A percentile compares a stretch with the other conserved stretches of the same genome.
These are phyloP conservation scores for Microctenopoma stevenorrisi DNA, from an alignment of 2,797 vertebrate species.

Conservation along the genomic window DNA sequence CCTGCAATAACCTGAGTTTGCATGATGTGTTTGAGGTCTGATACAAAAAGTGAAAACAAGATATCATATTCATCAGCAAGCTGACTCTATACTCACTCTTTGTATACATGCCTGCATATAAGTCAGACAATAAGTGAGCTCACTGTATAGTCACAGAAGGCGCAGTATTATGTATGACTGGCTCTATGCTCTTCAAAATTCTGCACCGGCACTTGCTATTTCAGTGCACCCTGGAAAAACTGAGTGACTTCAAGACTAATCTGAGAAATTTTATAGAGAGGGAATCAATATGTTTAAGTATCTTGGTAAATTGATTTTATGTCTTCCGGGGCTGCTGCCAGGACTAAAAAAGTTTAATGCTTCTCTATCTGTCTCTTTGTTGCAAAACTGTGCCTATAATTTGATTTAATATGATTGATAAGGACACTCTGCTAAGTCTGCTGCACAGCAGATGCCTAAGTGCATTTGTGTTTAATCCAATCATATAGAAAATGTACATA, in stretches of 20 bases:
- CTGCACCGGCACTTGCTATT: conserved; percentile 3
- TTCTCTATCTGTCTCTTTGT: conserved; percentile 66
- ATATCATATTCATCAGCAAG: too few species aligned
- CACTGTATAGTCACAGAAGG: too few species aligned
- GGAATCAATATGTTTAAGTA: conserved; percentile 69
- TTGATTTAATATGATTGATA: conserved; percentile 80
- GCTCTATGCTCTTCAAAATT: not conserved
- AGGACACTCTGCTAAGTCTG: conserved; percentile 51
- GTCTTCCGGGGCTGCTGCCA: conserved; percentile 68
- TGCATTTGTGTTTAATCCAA: conserved; percentile 44
- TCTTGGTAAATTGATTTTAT: conserved; percentile 52
- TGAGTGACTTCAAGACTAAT: conserved; percentile 55
- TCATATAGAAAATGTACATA: conserved; percentile 5
- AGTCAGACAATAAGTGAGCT: not conserved
- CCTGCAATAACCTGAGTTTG: not conserved
- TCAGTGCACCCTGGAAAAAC: conserved; percentile 15
- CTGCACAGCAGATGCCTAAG: conserved; percentile 49
- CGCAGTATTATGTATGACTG: not conserved
- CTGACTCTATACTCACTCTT: too few species aligned
- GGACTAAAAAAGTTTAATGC: conserved; percentile 47
- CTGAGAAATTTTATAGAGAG: conserved; percentile 41
- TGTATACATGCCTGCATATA: too few species aligned
- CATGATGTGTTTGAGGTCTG: not conserved
- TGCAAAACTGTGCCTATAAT: conserved; percentile 76
- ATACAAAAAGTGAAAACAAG: too few species aligned